Evolutionary conservation across 1,140 invertebrate species (phyloP).

Genomic region (Babylonia areolata): DNA sequence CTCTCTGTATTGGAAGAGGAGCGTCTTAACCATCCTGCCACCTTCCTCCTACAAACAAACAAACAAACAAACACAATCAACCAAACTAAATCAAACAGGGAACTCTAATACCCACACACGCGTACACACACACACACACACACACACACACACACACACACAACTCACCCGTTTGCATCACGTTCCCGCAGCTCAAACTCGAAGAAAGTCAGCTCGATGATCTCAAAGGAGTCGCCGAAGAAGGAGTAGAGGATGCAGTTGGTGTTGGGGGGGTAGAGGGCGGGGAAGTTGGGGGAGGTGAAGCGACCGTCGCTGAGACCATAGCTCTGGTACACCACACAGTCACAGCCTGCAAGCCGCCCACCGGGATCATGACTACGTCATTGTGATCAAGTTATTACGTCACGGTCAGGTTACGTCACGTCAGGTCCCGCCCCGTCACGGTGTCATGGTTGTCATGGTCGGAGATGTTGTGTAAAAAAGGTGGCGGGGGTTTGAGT

Average conservation of each 20-base stretch:
- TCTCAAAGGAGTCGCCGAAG: constrained; percentile 84
- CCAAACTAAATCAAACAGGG: too few species aligned
- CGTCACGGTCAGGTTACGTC: too few species aligned
- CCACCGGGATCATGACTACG: too few species aligned
- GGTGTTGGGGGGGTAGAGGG: constrained; percentile 83
- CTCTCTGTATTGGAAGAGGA: too few species aligned
- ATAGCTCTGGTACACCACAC: constrained; percentile 86
- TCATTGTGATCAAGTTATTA: too few species aligned
- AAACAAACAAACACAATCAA: too few species aligned
- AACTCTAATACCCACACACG: background rate
- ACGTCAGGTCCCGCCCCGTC: too few species aligned
- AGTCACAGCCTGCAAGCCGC: constrained; percentile 87
- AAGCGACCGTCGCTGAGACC: constrained; percentile 87
- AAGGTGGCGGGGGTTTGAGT: too few species aligned
- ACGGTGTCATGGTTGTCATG: too few species aligned
- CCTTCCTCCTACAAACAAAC: too few species aligned
- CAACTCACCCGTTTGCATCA: constrained; percentile 56
- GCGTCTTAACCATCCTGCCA: too few species aligned
- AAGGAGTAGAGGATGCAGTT: constrained; percentile 92
- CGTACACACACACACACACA: background rate
- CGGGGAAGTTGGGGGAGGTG: constrained; percentile 88
- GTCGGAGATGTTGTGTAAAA: too few species aligned
- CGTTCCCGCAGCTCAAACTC: constrained; percentile 83
- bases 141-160: constrained; percentile 1
- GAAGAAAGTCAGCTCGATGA: constrained; percentile 87